Percentiles rank a stretch among this genome's conserved stretches.
These are phyloP conservation scores for Lepus oiostolus DNA, from an alignment of 2,797 vertebrate species.

Conservation along the genomic window DNA sequence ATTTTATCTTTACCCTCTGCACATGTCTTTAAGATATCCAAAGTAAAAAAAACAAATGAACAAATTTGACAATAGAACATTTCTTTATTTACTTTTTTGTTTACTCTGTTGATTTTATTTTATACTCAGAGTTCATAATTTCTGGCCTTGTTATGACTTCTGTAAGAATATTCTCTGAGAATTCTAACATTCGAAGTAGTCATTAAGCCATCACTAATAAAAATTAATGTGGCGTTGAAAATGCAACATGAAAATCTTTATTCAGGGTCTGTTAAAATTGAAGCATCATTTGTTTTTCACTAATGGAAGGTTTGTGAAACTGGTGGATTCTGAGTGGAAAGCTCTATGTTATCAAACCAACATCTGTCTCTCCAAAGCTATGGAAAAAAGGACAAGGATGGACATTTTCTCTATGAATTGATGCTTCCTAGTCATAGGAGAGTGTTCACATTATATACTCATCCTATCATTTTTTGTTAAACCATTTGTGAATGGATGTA, in stretches of 20 bases:
- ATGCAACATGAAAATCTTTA: constrained; percentile 79
- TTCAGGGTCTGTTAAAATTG: constrained; percentile 82
- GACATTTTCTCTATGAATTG: background rate
- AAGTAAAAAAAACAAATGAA: background rate
- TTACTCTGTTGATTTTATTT: constrained; percentile 30
- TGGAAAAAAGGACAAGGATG: background rate
- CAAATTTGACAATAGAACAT: background rate
- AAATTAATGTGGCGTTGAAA: constrained; percentile 79
- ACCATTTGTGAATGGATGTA: background rate
- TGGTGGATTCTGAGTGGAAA: background rate
- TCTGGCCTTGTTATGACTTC: background rate
- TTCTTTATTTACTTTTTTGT: background rate
- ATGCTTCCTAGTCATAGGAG: background rate
- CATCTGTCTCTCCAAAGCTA: background rate
- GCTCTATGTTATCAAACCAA: background rate
- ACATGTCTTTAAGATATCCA: background rate
- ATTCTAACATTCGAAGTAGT: constrained; percentile 79
- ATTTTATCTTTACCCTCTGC: constrained; percentile 11
- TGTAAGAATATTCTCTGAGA: constrained; percentile 74
- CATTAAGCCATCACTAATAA: constrained; percentile 81
- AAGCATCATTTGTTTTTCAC: constrained; percentile 67
- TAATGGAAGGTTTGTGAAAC: constrained; percentile 26
- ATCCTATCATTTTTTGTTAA: background rate
- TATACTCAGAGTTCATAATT: constrained; percentile 7
- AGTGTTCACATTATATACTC: background rate